Conservation (phyloP, 2,113 vertebrate species). For the Dipodomys spectabilis region DNA sequence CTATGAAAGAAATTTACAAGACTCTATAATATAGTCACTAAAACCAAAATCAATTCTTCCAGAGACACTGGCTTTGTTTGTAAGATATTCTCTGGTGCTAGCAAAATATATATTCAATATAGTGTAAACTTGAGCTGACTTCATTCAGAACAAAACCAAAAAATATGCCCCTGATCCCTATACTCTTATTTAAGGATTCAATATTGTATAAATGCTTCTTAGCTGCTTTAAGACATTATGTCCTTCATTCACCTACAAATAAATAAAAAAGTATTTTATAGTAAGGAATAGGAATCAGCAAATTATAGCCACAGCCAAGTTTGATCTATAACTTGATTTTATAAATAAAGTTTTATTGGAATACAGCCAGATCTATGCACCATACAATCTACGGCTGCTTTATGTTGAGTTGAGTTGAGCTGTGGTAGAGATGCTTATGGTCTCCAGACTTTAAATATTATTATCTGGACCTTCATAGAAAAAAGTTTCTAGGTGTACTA, state of each 20-base stretch:
- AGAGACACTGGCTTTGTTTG: neutral
- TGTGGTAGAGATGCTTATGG: neutral
- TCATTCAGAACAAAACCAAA: neutral
- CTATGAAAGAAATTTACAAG: neutral
- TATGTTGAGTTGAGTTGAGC: neutral
- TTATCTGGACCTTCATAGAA: neutral
- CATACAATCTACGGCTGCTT: neutral
- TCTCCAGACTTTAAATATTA: neutral
- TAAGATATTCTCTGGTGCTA: neutral
- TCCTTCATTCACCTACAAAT: neutral
- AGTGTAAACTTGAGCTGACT: neutral
- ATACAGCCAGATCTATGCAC: neutral
- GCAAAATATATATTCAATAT: neutral
- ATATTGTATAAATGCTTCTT: neutral
- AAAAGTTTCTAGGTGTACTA: neutral
- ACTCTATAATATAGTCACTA: neutral
- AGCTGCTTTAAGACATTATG: constrained; percentile 9
- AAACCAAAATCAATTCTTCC: neutral
- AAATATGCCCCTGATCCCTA: neutral
- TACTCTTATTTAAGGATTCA: neutral
- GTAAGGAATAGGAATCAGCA: neutral
- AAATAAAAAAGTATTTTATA: neutral
- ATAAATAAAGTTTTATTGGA: constrained; percentile 30
- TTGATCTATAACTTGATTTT: neutral
- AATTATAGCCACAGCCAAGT: neutral